Evolutionary conservation across 2,797 vertebrate genomes (phyloP), one percentile per base, ranked within the genome.

Genomic region (Hydrophis major): DNA sequence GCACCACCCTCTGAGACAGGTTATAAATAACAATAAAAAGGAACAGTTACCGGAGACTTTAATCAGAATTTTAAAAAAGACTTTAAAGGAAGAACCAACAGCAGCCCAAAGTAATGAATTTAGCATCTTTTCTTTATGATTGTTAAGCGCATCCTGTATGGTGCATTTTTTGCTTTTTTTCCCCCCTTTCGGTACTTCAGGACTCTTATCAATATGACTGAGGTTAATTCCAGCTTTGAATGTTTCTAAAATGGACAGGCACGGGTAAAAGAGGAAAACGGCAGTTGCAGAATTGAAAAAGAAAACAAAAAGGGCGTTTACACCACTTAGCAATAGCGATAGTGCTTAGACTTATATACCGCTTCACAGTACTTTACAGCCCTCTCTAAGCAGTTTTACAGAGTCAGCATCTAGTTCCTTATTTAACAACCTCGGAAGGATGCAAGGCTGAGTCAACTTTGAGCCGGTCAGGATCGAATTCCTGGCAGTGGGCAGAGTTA

Each of bases 11-110:
- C 96, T 57, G 27, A 96, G 96, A 97, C 95, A 88, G 95, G 94
- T 96, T 96, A 95, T 96, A 97, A 97, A 97, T 96, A 97, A 96
- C 96, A 95, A 94, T 94, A 95, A 96, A 92, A 28, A 37, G 87
- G 55, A 93, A 91, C 4, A 94, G 92, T 96, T 95, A 95, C 94
- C 95, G 95, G 95, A 96, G 96, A 92, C 22, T 89, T 92, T 87
- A 93, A 96, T 95, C 47, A 6, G 93, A 95, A 95, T 60, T 69
- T 63, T 56, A 93, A 92, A 94, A 92, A 95, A 95, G 94, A 93
- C 55, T 92, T 63, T 93, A 93, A 92, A 95, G 96, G 83, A 69
- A 18, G 20, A 32, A 2, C 13, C 5, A 16, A 13, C 10, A 92
- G 56, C 1, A 10, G 94, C 57, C 90, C 20, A 83, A 42, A 27